Conservation (phyloP, 1,140 invertebrate genomes). For the Ganaspis sp. region DNA sequence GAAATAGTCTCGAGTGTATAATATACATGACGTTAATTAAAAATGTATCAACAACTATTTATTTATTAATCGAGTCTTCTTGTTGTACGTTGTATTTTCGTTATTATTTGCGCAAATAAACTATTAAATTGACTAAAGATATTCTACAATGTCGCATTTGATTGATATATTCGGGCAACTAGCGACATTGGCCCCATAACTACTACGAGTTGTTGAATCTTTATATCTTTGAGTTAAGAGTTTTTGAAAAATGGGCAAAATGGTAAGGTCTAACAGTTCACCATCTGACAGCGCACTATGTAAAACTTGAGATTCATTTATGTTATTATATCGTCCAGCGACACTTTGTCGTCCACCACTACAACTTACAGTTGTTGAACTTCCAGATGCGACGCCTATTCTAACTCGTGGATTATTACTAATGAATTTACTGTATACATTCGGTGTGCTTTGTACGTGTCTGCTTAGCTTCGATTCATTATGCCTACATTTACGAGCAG, state of each 20-base stretch:
- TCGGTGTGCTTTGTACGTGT: slow-evolving; percentile 81
- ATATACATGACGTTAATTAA: too few relatives aligned
- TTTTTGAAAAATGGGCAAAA: slow-evolving; percentile 94
- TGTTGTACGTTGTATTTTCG: neutral
- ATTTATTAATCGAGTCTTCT: neutral
- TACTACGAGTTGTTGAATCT: slow-evolving; percentile 78
- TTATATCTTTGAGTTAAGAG: slow-evolving; percentile 88
- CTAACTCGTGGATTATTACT: slow-evolving; percentile 48
- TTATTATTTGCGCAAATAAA: neutral
- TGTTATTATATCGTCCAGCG: slow-evolving; percentile 64
- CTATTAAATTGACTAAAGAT: slow-evolving; percentile 81
- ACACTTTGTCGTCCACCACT: slow-evolving; percentile 55
- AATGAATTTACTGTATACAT: slow-evolving; percentile 76
- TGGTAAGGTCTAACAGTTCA: slow-evolving; percentile 87
- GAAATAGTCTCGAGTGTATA: too few relatives aligned
- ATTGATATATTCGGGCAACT: slow-evolving; percentile 96
- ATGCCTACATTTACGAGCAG: slow-evolving; percentile 65
- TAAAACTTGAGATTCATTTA: slow-evolving; percentile 77
- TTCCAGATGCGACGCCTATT: slow-evolving; percentile 32
- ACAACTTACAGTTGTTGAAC: slow-evolving; percentile 65
- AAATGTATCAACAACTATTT: neutral
- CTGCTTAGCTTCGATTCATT: slow-evolving; percentile 72
- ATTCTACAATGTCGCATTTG: slow-evolving; percentile 96
- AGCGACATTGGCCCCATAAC: slow-evolving; percentile 85
- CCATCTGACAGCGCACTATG: slow-evolving; percentile 89